Percentiles rank a stretch among this genome's conserved stretches.
phyloP scores from a whole-genome alignment of 92 coral and sea anemone genomes.

The Siderastrea radians region DNA sequence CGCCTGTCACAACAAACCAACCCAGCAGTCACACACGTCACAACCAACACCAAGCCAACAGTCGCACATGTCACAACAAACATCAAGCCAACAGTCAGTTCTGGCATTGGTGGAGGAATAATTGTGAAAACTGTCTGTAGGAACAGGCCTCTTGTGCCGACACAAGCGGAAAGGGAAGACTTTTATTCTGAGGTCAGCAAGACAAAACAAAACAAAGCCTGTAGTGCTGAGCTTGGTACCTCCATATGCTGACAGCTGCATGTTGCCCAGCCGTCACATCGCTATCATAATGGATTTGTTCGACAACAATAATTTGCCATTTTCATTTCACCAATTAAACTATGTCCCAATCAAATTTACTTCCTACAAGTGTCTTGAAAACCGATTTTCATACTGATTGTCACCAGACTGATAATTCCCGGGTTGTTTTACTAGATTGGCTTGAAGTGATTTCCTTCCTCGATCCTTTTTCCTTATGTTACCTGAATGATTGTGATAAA shows the following conservation, averaged over 20 bases:
- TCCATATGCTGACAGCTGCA: conserved; percentile 58
- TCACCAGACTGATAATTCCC: no score
- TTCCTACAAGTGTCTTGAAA: no score
- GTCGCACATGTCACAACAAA: conserved; percentile 10
- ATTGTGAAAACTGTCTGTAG: conserved; percentile 10
- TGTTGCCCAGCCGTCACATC: conserved; percentile 53
- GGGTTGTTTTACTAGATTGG: no score
- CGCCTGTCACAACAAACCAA: background rate
- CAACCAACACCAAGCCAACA: conserved; percentile 28
- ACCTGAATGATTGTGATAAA: no score
- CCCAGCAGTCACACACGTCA: conserved; percentile 6
- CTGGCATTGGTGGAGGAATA: conserved; percentile 20
- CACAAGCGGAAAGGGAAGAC: conserved; percentile 53
- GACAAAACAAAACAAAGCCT: conserved; percentile 55
- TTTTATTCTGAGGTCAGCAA: conserved; percentile 59
- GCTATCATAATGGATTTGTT: conserved; percentile 46
- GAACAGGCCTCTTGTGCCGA: background rate
- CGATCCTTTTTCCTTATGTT: no score
- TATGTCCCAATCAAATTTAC: no score
- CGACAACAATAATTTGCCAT: no score
- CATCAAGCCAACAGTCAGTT: conserved; percentile 33
- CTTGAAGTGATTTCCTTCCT: no score
- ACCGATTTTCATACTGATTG: no score
- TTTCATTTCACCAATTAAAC: no score
- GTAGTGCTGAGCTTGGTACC: conserved; percentile 74